These are phyloP conservation scores for Erpobdella octoculata DNA, from an alignment of 2,888 invertebrate genomes.

Conservation along the genomic window DNA sequence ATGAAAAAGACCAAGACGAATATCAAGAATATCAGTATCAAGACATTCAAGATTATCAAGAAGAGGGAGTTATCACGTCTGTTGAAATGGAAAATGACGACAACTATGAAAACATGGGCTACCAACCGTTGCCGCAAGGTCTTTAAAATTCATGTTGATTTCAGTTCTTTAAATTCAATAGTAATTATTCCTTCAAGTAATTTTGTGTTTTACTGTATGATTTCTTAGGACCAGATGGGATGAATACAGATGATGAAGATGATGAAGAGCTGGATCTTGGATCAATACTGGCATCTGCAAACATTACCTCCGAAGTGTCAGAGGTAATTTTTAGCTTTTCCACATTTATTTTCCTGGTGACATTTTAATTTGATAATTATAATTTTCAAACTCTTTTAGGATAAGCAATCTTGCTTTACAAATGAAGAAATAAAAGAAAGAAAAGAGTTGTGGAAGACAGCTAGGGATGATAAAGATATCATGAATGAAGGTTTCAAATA, in stretches of 20 bases:
- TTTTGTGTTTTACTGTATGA: too few species aligned
- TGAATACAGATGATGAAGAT: background rate
- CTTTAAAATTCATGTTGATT: background rate
- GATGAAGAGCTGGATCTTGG: background rate
- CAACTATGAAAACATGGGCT: background rate
- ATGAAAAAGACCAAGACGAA: background rate
- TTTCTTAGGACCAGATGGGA: conserved; percentile 11
- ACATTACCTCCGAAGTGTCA: background rate
- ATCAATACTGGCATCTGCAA: conserved; percentile 3
- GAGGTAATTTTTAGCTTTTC: background rate
- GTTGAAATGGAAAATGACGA: background rate
- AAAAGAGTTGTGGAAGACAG: conserved; percentile 22
- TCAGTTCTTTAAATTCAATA: background rate
- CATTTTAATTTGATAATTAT: background rate
- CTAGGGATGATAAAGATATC: background rate
- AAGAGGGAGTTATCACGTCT: background rate
- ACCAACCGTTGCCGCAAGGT: conserved; percentile 6
- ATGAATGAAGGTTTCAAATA: background rate
- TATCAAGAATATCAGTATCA: background rate
- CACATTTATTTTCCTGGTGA: background rate
- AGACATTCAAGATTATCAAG: background rate
- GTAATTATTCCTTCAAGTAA: background rate
- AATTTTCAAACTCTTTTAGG: background rate
- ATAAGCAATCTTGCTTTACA: background rate
- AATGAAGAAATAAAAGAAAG: conserved; percentile 16